Evolutionary conservation across 2,797 vertebrate genomes (phyloP), one percentile per base, ranked within the genome.

Genomic region (Acipenser ruthenus): DNA sequence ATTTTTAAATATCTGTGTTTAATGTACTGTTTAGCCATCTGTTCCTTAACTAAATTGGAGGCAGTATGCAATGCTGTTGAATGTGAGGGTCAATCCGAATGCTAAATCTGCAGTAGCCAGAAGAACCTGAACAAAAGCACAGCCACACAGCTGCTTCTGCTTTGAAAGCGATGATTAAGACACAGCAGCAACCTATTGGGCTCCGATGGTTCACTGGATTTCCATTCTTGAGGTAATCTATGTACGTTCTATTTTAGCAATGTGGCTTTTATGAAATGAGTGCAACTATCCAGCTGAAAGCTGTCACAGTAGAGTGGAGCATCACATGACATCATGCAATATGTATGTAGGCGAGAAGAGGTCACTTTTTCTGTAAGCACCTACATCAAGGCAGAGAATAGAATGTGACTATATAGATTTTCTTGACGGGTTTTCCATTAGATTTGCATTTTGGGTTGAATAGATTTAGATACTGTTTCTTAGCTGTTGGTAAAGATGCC

Each of bases 81-180:
- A 66, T 64, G 74, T 83, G 75, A 76, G 76, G 80, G 82, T 70
- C 9, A 74, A 70, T 71, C 71, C 78, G 76, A 66, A 78, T 79
- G 81, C 83, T 74, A 82, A 79, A 83, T 37, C 77, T 81, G 73
- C 76, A 84, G 78, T 79, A 83, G 77, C 73, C 68, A 70, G 84
- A 80, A 78, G 77, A 80, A 79, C 71, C 73, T 66, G 75, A 79
- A 90, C 88, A 90, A 89, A 84, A 75, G 68, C 83, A 77, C 76
- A 83, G 78, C 82, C 79, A 81, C 82, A 76, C 51, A 67, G 65
- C 74, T 78, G 74, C 83, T 68, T 76, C 75, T 75, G 75, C 72
- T 75, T 73, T 68, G 82, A 62, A 70, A 77, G 71, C 79, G 79
- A 85, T 85, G 88, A 85, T 84, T 81, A 75, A 80, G 75, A 49